A percentile compares a stretch with the other conserved stretches of the same genome.
Conservation (phyloP, 2,888 invertebrate species). For the Acanthosoma haemorrhoidale region DNA sequence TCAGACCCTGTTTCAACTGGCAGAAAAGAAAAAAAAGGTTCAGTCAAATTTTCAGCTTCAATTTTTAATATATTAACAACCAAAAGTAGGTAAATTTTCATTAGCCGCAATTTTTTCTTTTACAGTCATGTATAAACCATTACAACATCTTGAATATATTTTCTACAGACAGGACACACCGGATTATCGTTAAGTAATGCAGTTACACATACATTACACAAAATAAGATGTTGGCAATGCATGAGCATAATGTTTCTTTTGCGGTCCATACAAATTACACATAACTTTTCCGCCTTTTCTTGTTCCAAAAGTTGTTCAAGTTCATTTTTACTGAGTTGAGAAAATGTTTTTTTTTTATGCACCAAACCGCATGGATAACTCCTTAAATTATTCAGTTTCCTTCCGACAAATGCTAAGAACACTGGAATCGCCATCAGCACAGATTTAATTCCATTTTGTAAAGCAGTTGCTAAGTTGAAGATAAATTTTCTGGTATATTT, state of each 20-base stretch:
- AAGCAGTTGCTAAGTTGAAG: neutral
- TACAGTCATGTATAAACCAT: slow-evolving; percentile 29
- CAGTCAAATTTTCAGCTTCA: too few species aligned
- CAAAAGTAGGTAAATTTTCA: too few species aligned
- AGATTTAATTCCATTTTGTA: neutral
- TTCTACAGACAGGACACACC: slow-evolving; percentile 32
- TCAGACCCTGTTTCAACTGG: too few species aligned
- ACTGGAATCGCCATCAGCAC: neutral
- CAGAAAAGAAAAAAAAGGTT: too few species aligned
- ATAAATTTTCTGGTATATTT: neutral
- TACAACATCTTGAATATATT: slow-evolving; percentile 23
- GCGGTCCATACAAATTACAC: slow-evolving; percentile 35
- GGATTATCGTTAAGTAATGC: slow-evolving; percentile 1
- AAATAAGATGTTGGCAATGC: slow-evolving; percentile 30
- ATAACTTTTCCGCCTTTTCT: slow-evolving; percentile 31
- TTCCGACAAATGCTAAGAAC: neutral
- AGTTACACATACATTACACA: slow-evolving; percentile 30
- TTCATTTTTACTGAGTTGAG: neutral
- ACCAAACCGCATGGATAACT: neutral
- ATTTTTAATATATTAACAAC: too few species aligned
- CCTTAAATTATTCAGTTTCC: neutral
- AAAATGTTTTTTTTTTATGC: neutral
- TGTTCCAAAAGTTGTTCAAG: slow-evolving; percentile 28
- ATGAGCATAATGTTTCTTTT: slow-evolving; percentile 33
- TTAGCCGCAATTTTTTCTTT: neutral